Conservation (phyloP, 2,113 vertebrate genomes). For the Carettochelys insculpta region DNA sequence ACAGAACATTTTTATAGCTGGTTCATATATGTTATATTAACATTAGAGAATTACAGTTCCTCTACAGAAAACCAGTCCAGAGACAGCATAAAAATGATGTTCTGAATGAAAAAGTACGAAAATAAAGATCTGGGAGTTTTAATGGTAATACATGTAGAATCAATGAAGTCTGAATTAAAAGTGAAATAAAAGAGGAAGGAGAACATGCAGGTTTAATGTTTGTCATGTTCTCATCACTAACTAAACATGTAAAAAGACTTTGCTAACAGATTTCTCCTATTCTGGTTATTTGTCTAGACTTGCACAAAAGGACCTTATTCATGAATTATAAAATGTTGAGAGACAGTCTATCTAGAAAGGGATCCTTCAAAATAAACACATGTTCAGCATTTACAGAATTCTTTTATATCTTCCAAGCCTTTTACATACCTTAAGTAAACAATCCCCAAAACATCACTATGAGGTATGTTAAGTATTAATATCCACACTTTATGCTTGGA, state of each 20-base stretch:
- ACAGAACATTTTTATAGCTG: background rate
- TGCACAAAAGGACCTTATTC: background rate
- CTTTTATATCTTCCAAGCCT: background rate
- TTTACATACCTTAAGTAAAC: background rate
- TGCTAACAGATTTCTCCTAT: background rate
- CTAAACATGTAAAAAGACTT: background rate
- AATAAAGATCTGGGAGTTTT: background rate
- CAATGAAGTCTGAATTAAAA: background rate
- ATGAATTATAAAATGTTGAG: background rate
- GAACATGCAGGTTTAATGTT: accelerated
- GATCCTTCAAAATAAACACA: background rate
- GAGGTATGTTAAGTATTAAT: background rate
- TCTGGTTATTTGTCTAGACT: background rate
- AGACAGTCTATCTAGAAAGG: background rate
- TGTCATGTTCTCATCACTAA: background rate
- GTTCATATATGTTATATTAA: background rate
- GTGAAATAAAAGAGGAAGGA: background rate
- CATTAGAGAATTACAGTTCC: background rate
- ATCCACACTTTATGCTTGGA: background rate
- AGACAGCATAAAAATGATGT: background rate
- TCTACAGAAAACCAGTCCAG: background rate
- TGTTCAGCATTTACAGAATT: background rate
- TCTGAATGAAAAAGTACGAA: background rate
- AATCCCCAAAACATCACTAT: background rate
- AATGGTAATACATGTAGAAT: accelerated